These are phyloP conservation scores for Euura lappo DNA, from an alignment of 1,140 invertebrate species.

Conservation along the genomic window DNA sequence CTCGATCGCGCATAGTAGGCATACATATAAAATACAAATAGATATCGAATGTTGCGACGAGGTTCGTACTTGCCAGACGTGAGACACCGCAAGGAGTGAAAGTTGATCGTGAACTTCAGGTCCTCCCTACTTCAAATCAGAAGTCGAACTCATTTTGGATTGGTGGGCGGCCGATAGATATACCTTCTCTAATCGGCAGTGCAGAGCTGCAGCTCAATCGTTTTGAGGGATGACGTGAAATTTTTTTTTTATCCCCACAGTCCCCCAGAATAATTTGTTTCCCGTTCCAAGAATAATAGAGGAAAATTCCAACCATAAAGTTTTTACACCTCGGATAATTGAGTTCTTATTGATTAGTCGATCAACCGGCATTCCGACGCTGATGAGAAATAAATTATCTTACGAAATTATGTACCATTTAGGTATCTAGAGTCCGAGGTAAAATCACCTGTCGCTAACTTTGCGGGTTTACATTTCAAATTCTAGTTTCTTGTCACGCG, in stretches of 20 bases:
- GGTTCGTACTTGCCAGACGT: conserved; percentile 39
- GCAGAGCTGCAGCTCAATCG: too few relatives aligned
- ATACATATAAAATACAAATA: neutral
- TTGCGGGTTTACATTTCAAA: neutral
- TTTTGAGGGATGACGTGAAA: too few relatives aligned
- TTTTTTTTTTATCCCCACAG: too few relatives aligned
- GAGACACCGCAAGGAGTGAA: conserved; percentile 45
- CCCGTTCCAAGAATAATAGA: too few relatives aligned
- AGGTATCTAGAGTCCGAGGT: neutral
- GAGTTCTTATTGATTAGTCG: too few relatives aligned
- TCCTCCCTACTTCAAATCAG: conserved; percentile 23
- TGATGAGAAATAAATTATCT: too few relatives aligned
- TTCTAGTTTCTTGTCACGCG: conserved; percentile 2
- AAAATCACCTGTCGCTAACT: neutral
- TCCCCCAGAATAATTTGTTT: too few relatives aligned
- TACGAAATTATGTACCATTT: too few relatives aligned
- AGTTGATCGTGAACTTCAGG: conserved; percentile 58
- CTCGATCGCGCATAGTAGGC: neutral
- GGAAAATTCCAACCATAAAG: too few relatives aligned
- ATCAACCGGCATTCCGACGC: too few relatives aligned
- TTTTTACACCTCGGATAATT: too few relatives aligned
- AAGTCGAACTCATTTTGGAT: neutral
- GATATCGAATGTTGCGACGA: conserved; percentile 12
- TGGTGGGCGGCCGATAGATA: neutral
- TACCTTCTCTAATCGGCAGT: too few relatives aligned